phyloP scores from a whole-genome alignment of 2,797 vertebrate species.

The Geotrypetes seraphini region DNA sequence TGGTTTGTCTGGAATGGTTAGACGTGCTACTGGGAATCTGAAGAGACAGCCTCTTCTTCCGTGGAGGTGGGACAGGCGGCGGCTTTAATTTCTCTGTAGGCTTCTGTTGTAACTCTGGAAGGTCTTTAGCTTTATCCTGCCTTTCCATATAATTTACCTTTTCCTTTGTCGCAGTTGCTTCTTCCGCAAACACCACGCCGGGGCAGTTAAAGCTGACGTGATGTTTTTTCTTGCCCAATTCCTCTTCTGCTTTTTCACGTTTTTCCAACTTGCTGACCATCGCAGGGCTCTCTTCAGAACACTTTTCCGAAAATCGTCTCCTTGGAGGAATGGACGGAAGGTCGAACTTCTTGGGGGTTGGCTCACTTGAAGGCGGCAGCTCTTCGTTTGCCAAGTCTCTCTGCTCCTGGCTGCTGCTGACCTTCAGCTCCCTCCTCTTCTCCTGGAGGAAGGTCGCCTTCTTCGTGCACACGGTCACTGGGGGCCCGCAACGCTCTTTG shows the following conservation, averaged over 20 bases:
- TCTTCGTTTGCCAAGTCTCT: constrained; percentile 22
- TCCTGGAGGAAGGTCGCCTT: constrained; percentile 16
- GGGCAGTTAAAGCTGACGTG: background rate
- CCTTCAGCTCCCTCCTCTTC: constrained; percentile 39
- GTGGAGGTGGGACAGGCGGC: constrained; percentile 74
- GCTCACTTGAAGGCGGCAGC: background rate
- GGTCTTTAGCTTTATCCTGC: background rate
- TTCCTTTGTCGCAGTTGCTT: constrained; percentile 16
- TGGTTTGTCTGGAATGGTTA: background rate
- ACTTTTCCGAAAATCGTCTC: constrained; percentile 38
- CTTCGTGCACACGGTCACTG: constrained; percentile 25
- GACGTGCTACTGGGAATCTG: background rate
- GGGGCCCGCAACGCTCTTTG: constrained; percentile 2
- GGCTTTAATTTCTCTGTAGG: background rate
- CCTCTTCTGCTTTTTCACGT: background rate
- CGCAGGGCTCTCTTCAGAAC: constrained; percentile 17
- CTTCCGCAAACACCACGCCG: background rate
- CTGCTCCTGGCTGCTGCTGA: background rate
- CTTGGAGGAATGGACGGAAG: constrained; percentile 46
- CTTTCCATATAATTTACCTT: background rate
- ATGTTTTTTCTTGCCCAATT: constrained; percentile 6
- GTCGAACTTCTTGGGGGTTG: constrained; percentile 14
- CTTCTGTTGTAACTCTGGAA: constrained; percentile 22
- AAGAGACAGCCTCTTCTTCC: constrained; percentile 59
- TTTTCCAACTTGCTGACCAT: constrained; percentile 3